Percentiles rank a stretch among this genome's conserved stretches.
phyloP scores from a whole-genome alignment of 2,113 vertebrate genomes.

The Protobothrops flavoviridis region DNA sequence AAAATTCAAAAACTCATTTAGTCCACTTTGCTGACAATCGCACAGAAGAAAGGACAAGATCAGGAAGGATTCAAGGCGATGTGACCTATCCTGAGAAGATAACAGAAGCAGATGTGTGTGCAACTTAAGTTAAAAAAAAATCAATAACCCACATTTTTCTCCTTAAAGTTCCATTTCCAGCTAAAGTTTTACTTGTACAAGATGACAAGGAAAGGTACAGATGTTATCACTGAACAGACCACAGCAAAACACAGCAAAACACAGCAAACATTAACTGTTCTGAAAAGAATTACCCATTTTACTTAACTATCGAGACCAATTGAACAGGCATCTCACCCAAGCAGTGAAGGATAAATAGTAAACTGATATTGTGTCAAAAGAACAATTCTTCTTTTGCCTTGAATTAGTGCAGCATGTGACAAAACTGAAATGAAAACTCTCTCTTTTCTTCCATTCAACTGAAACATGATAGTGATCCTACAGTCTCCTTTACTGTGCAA shows the following conservation, averaged over 20 bases:
- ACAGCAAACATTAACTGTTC: slow-evolving; percentile 1
- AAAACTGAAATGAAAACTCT: background rate
- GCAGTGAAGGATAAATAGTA: background rate
- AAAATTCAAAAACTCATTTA: background rate
- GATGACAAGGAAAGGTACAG: background rate
- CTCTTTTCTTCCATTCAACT: background rate
- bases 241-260: background rate
- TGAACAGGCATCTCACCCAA: background rate
- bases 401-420: background rate
- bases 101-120: slow-evolving; percentile 14
- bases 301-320: background rate
- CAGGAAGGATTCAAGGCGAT: background rate
- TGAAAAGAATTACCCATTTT: slow-evolving; percentile 7
- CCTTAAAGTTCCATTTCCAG: slow-evolving; percentile 5
- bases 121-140: slow-evolving; percentile 2
- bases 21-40: slow-evolving; percentile 3
- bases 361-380: background rate
- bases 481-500: background rate
- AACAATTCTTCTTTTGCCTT: background rate
- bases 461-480: background rate
- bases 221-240: background rate
- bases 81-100: background rate
- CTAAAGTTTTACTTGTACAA: background rate
- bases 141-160: slow-evolving; percentile 2
- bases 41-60: background rate